Base-by-base conservation (phyloP, 2,888 invertebrate genomes). In the Cataglyphis altisquamis region DNA sequence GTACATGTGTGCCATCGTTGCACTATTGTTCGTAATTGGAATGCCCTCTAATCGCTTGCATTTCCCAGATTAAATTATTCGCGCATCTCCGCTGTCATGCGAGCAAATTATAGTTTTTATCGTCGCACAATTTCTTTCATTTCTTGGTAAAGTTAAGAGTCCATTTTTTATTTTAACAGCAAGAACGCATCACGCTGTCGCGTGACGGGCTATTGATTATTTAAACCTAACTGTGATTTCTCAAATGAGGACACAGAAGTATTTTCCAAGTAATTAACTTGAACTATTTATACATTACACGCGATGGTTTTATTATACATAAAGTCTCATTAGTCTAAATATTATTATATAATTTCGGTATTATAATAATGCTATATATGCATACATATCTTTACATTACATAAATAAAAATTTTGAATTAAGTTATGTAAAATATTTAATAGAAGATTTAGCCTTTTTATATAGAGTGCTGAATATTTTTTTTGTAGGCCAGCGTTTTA, bases 1-100 rank as follows among this genome's bases (percentile, higher is more conserved):
- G 6, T 15, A 12, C 10, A 18, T 18, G 36, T 36, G 21, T 45
- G 78, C 41, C 60, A 41, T 70, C 45, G 70, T 32, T 36, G 10
- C 45, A 25, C 60, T 57, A 80, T 80, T 80, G 78, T 70, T 70
- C 68, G 45, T 80, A 80, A 80, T 80, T 80, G 72, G 72, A 72
- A 72, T 62, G 60, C 70, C 32, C 78, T 60, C 72, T 72, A 72
- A 80, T 80, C 72, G 78, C 60, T 80, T 62, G 36, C 21, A 80
- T 80, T 80, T 80, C 72, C 60, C 21, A 10, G 12, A 32, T 32
- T 45, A 25, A 60, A 78, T 78, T 45, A 36, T 36, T 62, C 45
- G 57, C 57, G 29, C 29, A 57, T 68, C n/a, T 25, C 39, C n/a
- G 45, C 70, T 15, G 72, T 36, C 25, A 21, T 21, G 21, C 68